Percentiles rank a stretch among this genome's conserved stretches.
Evolutionary conservation across 2,113 vertebrate genomes (phyloP).

Genomic region (Psittacus erithacus): DNA sequence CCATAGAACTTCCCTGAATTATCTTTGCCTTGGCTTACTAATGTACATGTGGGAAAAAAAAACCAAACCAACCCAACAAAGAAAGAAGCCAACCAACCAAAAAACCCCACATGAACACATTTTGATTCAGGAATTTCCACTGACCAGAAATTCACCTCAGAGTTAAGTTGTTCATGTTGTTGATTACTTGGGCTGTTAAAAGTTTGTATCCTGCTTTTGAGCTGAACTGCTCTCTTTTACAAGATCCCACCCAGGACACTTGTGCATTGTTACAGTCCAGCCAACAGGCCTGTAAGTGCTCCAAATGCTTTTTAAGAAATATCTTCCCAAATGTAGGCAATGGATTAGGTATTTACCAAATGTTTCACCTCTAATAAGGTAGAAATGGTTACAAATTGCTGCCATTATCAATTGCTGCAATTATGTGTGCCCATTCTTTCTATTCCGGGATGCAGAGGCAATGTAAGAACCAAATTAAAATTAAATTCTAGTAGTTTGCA

Average conservation of each 20-base stretch:
- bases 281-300: neutral
- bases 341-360: neutral
- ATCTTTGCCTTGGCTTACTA: neutral
- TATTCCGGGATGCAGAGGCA: neutral
- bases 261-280: neutral
- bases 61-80: neutral
- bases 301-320: neutral
- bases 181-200: neutral
- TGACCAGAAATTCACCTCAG: neutral
- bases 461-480: neutral
- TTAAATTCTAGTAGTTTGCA: neutral
- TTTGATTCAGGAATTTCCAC: neutral
- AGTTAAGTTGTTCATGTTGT: neutral
- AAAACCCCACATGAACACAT: neutral
- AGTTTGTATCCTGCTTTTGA: neutral
- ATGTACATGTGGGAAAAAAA: neutral
- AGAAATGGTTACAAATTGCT: neutral
- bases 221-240: neutral
- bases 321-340: neutral
- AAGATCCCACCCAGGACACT: neutral
- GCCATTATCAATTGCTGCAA: neutral
- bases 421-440: neutral
- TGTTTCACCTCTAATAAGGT: neutral
- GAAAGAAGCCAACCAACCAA: neutral
- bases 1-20: neutral